phyloP scores from a whole-genome alignment of 2,888 invertebrate genomes.

The Calameuta pallipes region DNA sequence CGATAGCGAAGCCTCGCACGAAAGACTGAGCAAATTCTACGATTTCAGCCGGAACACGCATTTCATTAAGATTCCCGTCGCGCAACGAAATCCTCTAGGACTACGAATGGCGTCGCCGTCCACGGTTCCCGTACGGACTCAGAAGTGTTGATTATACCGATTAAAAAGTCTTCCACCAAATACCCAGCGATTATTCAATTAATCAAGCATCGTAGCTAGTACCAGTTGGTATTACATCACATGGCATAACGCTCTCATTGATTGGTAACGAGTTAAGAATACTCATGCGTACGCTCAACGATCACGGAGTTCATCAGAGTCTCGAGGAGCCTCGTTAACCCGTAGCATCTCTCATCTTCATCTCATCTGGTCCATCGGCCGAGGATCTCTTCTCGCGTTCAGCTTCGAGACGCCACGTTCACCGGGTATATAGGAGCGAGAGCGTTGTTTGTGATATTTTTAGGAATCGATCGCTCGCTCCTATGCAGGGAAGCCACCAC shows the following conservation, averaged over 20 bases:
- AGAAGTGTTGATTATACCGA: not conserved
- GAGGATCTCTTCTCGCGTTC: not conserved
- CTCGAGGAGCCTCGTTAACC: not conserved
- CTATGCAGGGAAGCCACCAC: not conserved
- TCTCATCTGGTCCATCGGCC: not conserved
- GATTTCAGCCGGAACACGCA: not conserved
- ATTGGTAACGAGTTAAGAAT: not conserved
- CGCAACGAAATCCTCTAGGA: not conserved
- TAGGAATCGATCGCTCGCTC: not conserved
- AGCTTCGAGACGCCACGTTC: not conserved
- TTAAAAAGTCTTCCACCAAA: not conserved
- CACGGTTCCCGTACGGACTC: not conserved
- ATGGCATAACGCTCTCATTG: not conserved
- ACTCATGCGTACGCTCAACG: not conserved
- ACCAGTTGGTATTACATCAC: not conserved
- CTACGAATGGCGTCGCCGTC: not conserved
- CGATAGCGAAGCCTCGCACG: not conserved
- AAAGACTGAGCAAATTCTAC: not conserved
- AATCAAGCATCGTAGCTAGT: not conserved
- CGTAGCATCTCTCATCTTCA: not conserved
- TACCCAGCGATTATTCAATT: not conserved
- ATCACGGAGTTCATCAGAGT: not conserved
- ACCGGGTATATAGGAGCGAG: not conserved
- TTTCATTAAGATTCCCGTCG: not conserved
- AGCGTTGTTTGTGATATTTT: not conserved